Base-by-base conservation (phyloP, 2,888 invertebrate species). In the Dastarcus helophoroides region DNA sequence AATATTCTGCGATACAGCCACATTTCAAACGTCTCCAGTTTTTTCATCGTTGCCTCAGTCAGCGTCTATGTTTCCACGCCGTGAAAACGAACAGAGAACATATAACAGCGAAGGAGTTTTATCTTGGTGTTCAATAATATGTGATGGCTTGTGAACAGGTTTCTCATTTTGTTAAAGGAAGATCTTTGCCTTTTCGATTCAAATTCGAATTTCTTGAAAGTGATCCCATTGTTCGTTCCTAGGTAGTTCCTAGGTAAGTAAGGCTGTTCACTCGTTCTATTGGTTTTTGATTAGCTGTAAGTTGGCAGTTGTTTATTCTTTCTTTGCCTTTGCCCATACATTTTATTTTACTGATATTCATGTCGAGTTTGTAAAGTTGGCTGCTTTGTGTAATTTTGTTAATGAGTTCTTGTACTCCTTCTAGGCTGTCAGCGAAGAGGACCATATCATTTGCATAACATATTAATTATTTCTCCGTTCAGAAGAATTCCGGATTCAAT, bases 331-430 rank as follows among this genome's bases (percentile, higher is more conserved):
- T 24, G 9, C 31, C 26, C 24, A 35, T 35, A 9, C 27, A 19
- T 35, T 31, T 35, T 22, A 22, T 35, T 11, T 32, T 31, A 4
- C 23, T 32, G 15, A 24, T 35, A 14, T 32, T 35, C 14, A 32
- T 31, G 26, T 32, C 24, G 19, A 35, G 31, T 14, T 31, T 31
- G 12, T 31, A 22, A 14, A 21, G 7, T 26, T 26, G 31, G 19
- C 12, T 26, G 9, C 10, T 14, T 7, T 13, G 21, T 25, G 19
- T 26, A 3, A 32, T 15, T 10, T 23, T 22, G 14, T 32, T 19
- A 14, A 32, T 26, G 7, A 27, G 26, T 9, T 22, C 5, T 11
- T 30, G 25, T 10, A 30, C 14, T 14, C 15, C 22, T 16, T 30
- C 23, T 23, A 30, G 9, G 12, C 23, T 23, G 15, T 26, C 26